Evolutionary conservation across 2,888 invertebrate species (phyloP), one percentile per base, ranked within the genome.

Genomic region (Cryptosula pallasiana): DNA sequence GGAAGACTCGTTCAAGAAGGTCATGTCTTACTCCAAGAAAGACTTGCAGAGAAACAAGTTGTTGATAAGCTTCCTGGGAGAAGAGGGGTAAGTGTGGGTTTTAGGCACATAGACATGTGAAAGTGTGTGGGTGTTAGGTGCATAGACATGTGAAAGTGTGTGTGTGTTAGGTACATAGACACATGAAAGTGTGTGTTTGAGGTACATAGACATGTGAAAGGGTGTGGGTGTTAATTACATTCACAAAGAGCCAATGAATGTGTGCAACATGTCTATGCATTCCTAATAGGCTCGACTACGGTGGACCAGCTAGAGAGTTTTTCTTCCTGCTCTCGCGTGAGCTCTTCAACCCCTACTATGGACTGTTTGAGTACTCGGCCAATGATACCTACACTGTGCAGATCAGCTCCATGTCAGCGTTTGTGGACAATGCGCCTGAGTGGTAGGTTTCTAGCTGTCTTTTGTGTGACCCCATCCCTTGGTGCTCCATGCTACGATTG

Each of bases 291-390:
- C 87, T 98, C 73, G 98, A 98, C 87, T 98, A 98, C 85, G 97
- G 98, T 63, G 98, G 98, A 0, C 97, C 97, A 0, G 95, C 95
- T 16, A 88, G 96, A 35, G 98, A 98, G 87, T 96, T 98, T 87
- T 98, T 98, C 89, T 97, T 96, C 86, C 89, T 98, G 35, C 88
- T 98, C n/a, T 97, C 96, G 0, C 88, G 97, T 72, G 95, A 98
- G 84, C 89, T 98, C 13, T 98, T 98, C 87, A 97, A 98, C 88
- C 98, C 98, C 0, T 97, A 97, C 86, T 97, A 98, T 80, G 97
- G 97, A 0, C 89, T 97, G 74, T 98, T 98, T 86, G 97, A 98
- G 86, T 98, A 98, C 84, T 95, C 96, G 0, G 96, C 96, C 69
- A 95, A 95, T 82, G 96, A 98, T 82, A 95, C 95, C 0, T 97